These are phyloP conservation scores for Anisognathus igniventris DNA, from an alignment of 2,797 vertebrate genomes.

Conservation along the genomic window DNA sequence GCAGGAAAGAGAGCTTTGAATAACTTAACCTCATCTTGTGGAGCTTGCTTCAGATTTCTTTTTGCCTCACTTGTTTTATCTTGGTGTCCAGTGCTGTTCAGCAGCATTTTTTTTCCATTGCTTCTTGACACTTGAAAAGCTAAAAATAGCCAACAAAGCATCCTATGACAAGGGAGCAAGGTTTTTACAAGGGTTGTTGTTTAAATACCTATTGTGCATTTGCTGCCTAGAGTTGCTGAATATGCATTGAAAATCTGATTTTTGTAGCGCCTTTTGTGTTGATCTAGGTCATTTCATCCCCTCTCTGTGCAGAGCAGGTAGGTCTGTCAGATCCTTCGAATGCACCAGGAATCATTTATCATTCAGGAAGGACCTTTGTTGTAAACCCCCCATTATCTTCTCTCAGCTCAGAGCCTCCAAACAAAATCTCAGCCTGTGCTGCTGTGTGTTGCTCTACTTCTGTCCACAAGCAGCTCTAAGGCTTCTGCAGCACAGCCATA, in stretches of 20 bases:
- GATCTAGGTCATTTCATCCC: not conserved
- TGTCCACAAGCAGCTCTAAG: not conserved
- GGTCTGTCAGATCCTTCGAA: not conserved
- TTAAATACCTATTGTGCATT: conserved; percentile 7
- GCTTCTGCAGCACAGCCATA: not conserved
- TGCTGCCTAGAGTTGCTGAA: not conserved
- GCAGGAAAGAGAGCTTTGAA: not conserved
- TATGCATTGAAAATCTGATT: not conserved
- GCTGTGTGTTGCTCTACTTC: not conserved
- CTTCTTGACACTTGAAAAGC: not conserved
- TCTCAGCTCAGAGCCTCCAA: not conserved
- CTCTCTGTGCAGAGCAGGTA: not conserved
- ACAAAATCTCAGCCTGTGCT: not conserved
- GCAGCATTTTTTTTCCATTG: not conserved
- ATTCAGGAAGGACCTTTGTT: not conserved
- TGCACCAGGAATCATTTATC: not conserved
- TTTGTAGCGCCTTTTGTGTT: not conserved
- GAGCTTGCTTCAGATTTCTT: not conserved
- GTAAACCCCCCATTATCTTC: not conserved
- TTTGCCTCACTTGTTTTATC: not conserved
- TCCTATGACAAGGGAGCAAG: not conserved
- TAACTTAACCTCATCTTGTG: not conserved
- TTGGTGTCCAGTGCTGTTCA: not conserved
- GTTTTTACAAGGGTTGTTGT: not conserved
- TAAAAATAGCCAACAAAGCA: not conserved